These are phyloP conservation scores for Arctopsyche grandis DNA, from an alignment of 1,140 invertebrate genomes.

Conservation along the genomic window DNA sequence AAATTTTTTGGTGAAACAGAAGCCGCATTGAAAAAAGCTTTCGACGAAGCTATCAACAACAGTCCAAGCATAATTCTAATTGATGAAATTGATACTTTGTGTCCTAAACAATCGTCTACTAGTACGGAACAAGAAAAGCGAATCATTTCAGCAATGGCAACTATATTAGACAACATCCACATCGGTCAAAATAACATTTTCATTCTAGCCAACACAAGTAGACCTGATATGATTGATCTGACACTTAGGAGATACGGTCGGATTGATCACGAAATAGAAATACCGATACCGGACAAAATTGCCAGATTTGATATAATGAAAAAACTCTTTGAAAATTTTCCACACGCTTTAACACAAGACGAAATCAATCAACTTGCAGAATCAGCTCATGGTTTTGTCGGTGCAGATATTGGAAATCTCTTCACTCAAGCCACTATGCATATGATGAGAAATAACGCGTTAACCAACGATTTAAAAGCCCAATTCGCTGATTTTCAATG, in stretches of 20 bases:
- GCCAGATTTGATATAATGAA: conserved; percentile 75
- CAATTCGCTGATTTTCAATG: conserved; percentile 66
- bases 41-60: conserved; percentile 74
- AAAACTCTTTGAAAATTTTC: conserved; percentile 68
- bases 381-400: conserved; percentile 87
- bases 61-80: conserved; percentile 78
- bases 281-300: conserved; percentile 78
- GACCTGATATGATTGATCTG: conserved; percentile 76
- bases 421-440: conserved; percentile 76
- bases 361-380: conserved; percentile 74
- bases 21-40: conserved; percentile 72
- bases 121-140: conserved; percentile 79
- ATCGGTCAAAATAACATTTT: conserved; percentile 68
- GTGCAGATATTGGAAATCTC: conserved; percentile 82
- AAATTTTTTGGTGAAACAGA: conserved; percentile 81
- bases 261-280: conserved; percentile 87
- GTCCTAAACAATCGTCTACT: conserved; percentile 70
- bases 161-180: conserved; percentile 76
- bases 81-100: conserved; percentile 83
- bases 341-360: conserved; percentile 67
- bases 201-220: conserved; percentile 78
- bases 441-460: conserved; percentile 62
- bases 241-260: conserved; percentile 79
- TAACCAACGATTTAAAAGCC: conserved; percentile 57
- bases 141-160: conserved; percentile 74